These are phyloP conservation scores for Protodeltote pygarga DNA, from an alignment of 2,888 invertebrate species.

Conservation along the genomic window DNA sequence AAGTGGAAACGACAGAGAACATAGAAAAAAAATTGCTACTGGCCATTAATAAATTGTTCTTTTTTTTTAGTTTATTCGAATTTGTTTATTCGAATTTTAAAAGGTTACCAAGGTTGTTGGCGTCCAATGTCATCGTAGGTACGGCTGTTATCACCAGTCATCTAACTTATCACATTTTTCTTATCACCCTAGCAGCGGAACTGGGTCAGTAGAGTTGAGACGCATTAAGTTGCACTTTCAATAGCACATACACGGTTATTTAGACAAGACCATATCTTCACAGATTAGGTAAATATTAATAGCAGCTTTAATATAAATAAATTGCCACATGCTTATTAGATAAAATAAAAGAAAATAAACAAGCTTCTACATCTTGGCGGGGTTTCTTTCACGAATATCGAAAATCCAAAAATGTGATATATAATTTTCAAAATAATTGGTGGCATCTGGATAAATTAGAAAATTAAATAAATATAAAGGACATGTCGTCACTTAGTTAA, in stretches of 20 bases:
- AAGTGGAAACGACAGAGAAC: neutral
- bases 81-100: neutral
- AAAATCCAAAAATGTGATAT: too few species aligned
- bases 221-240: slow-evolving; percentile 50
- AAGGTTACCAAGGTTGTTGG: slow-evolving; percentile 63
- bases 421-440: too few species aligned
- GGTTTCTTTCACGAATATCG: too few species aligned
- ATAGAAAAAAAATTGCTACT: neutral
- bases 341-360: too few species aligned
- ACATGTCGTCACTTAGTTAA: too few species aligned
- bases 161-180: slow-evolving; percentile 74
- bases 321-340: too few species aligned
- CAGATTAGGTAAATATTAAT: slow-evolving; percentile 21
- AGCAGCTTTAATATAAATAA: too few species aligned
- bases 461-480: too few species aligned
- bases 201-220: slow-evolving; percentile 70
- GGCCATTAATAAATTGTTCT: neutral
- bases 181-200: slow-evolving; percentile 69
- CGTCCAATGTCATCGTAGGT: slow-evolving; percentile 77
- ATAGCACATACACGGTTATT: slow-evolving; percentile 14
- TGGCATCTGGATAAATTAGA: too few species aligned
- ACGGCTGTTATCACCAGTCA: slow-evolving; percentile 75
- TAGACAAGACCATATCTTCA: slow-evolving; percentile 3
- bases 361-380: too few species aligned
- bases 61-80: neutral